phyloP scores from a whole-genome alignment of 1,140 invertebrate species.

The Oryzaephilus surinamensis region DNA sequence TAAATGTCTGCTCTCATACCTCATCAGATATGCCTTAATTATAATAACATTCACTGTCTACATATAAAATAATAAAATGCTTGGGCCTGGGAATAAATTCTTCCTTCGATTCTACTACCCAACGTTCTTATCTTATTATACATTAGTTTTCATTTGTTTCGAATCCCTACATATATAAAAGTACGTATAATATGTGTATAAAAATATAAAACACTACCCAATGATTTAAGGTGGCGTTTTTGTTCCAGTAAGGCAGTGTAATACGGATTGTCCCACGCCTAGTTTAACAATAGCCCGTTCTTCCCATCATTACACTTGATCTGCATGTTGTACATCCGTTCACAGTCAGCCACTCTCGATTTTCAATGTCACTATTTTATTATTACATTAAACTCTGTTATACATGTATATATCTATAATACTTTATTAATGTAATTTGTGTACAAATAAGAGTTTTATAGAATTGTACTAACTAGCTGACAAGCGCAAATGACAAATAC shows the following conservation, averaged over 20 bases:
- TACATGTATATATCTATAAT: too few relatives aligned
- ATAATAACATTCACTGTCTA: conserved; percentile 22
- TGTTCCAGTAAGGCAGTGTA: conserved; percentile 33
- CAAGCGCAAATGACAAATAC: too few relatives aligned
- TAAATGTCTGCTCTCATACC: conserved; percentile 26
- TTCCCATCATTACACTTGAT: conserved; percentile 36
- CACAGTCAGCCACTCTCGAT: conserved; percentile 27
- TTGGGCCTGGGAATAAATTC: conserved; percentile 15
- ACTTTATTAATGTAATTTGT: too few relatives aligned
- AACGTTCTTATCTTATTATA: conserved; percentile 15
- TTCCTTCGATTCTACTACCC: too few relatives aligned
- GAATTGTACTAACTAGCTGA: too few relatives aligned
- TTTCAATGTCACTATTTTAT: conserved; percentile 34
- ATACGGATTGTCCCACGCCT: conserved; percentile 32
- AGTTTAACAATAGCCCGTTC: conserved; percentile 25
- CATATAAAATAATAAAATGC: conserved; percentile 21
- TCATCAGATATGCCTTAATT: conserved; percentile 26
- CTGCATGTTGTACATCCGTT: conserved; percentile 35
- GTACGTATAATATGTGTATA: too few relatives aligned
- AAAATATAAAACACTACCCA: conserved; percentile 26
- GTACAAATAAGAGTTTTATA: too few relatives aligned
- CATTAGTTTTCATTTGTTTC: conserved; percentile 24
- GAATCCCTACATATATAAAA: too few relatives aligned
- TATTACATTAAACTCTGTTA: too few relatives aligned
- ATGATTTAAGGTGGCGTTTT: conserved; percentile 28